Evolutionary conservation across 1,140 invertebrate genomes (phyloP).

Genomic region (Lordiphosa collinella): DNA sequence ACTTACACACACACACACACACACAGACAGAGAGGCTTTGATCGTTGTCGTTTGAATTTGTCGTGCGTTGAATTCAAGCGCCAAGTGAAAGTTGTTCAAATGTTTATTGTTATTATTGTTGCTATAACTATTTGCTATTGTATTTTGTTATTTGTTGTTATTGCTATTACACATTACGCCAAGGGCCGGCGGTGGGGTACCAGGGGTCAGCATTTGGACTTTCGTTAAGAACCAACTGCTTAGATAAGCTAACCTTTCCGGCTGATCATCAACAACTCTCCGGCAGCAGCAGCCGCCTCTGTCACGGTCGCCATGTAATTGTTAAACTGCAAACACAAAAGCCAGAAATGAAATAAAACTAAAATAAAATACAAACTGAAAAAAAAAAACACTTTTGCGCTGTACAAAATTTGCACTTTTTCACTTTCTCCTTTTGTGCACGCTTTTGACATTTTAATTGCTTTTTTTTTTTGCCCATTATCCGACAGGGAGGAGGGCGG

Average conservation of each 20-base stretch:
- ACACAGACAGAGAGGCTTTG: constrained; percentile 27
- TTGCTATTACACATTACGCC: constrained; percentile 42
- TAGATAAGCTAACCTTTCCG: too few species aligned
- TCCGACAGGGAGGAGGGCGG: constrained; percentile 10
- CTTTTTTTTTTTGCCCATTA: constrained; percentile 61
- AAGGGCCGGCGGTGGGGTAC: too few species aligned
- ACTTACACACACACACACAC: constrained; percentile 15
- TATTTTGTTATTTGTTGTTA: constrained; percentile 17
- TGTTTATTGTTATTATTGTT: constrained; percentile 65
- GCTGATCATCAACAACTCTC: neutral
- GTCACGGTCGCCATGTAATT: constrained; percentile 42
- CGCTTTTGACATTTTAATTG: constrained; percentile 77
- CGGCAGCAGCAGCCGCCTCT: neutral
- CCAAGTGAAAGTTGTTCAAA: constrained; percentile 76
- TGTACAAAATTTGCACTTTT: constrained; percentile 65
- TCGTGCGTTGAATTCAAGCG: constrained; percentile 77
- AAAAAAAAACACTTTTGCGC: constrained; percentile 30
- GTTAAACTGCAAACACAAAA: constrained; percentile 57
- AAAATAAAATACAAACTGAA: constrained; percentile 27
- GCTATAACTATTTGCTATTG: constrained; percentile 18
- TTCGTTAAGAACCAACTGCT: too few species aligned
- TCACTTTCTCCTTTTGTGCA: constrained; percentile 75
- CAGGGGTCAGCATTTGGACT: too few species aligned
- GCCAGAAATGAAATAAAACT: constrained; percentile 13
- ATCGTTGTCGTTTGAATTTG: constrained; percentile 67